A percentile compares a stretch with the other conserved stretches of the same genome.
These are phyloP conservation scores for Hyles euphorbiae DNA, from an alignment of 1,140 invertebrate species.

Conservation along the genomic window DNA sequence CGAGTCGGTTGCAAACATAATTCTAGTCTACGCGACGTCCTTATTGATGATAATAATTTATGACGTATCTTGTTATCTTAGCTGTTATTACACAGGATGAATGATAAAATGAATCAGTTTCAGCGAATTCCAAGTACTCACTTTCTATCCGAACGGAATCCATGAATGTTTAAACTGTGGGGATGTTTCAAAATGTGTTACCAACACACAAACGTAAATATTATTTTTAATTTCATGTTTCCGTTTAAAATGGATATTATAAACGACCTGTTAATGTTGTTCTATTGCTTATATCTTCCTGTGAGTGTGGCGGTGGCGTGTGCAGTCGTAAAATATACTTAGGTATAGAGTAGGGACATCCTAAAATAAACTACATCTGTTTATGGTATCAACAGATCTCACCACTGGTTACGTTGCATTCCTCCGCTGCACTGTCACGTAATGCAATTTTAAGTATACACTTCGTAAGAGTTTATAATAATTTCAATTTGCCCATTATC, in stretches of 20 bases:
- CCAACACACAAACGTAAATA: slow-evolving; percentile 28
- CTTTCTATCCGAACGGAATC: too few relatives aligned
- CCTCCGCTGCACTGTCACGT: slow-evolving; percentile 11
- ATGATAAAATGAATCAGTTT: too few relatives aligned
- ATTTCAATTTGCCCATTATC: too few relatives aligned
- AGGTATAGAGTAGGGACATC: slow-evolving; percentile 40
- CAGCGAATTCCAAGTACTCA: too few relatives aligned
- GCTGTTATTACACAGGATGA: too few relatives aligned
- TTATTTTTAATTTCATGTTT: slow-evolving; percentile 39
- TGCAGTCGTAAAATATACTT: slow-evolving; percentile 41
- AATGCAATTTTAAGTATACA: slow-evolving; percentile 16
- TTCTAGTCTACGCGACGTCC: too few relatives aligned
- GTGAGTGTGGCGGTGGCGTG: slow-evolving; percentile 25
- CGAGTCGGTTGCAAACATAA: too few relatives aligned
- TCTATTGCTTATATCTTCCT: slow-evolving; percentile 63
- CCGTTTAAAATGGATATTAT: slow-evolving; percentile 44
- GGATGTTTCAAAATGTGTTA: slow-evolving; percentile 21
- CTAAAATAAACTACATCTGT: slow-evolving; percentile 53
- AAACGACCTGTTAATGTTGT: slow-evolving; percentile 56
- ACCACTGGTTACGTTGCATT: slow-evolving; percentile 15
- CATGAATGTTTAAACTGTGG: neutral
- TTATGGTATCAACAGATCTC: slow-evolving; percentile 39
- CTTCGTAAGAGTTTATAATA: neutral
- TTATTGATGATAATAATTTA: too few relatives aligned
- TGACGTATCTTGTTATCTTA: too few relatives aligned